phyloP scores from a whole-genome alignment of 2,888 invertebrate species.

The Caradrina kadenii region DNA sequence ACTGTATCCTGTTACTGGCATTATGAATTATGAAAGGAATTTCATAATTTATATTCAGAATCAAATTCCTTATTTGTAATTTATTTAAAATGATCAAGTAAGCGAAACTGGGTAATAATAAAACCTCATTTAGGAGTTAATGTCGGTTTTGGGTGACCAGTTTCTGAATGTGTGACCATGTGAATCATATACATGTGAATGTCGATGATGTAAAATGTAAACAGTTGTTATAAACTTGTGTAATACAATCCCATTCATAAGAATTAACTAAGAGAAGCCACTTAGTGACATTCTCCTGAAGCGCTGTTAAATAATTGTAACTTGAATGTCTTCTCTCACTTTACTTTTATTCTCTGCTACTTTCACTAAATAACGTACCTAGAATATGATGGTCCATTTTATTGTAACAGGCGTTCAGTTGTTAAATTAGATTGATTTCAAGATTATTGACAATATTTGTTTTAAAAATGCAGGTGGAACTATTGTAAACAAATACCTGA shows the following conservation, averaged over 20 bases:
- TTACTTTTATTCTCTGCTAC: constrained; percentile 25
- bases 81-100: constrained; percentile 7
- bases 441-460: too few relatives aligned
- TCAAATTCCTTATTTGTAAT: constrained; percentile 8
- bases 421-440: too few relatives aligned
- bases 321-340: constrained; percentile 29
- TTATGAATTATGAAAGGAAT: constrained; percentile 15
- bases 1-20: constrained; percentile 26
- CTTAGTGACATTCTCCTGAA: constrained; percentile 18
- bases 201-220: constrained; percentile 48
- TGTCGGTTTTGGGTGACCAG: neutral
- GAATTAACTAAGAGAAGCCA: constrained; percentile 41
- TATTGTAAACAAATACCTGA: too few relatives aligned
- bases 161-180: constrained; percentile 19
- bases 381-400: neutral
- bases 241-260: constrained; percentile 30
- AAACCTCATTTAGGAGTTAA: neutral
- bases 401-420: neutral
- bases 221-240: constrained; percentile 20
- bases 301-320: constrained; percentile 22
- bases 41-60: constrained; percentile 14
- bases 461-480: too few relatives aligned
- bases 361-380: constrained; percentile 29
- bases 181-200: constrained; percentile 20
- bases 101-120: constrained; percentile 4